These are phyloP conservation scores for Zaprionus africanus DNA, from an alignment of 1,140 invertebrate species.

Conservation along the genomic window DNA sequence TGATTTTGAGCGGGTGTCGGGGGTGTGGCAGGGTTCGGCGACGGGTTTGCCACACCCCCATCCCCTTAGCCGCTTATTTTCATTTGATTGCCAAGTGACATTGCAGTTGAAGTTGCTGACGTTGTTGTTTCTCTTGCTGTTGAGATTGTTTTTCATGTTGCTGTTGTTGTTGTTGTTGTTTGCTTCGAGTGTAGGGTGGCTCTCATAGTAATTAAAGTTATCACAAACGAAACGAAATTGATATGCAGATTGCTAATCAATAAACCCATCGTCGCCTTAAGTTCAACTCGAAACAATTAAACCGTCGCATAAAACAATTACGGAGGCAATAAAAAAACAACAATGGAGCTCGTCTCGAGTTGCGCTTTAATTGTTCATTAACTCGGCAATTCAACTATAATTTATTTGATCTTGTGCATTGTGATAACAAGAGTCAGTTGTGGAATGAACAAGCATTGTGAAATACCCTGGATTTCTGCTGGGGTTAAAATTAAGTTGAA, in stretches of 20 bases:
- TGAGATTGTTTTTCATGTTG: constrained; percentile 17
- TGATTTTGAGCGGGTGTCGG: constrained; percentile 65
- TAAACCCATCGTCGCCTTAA: constrained; percentile 29
- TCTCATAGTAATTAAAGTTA: constrained; percentile 77
- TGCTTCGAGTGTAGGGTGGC: constrained; percentile 38
- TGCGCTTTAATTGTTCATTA: constrained; percentile 1
- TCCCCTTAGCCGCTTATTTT: constrained; percentile 32
- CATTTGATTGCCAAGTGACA: constrained; percentile 78
- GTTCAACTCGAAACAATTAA: constrained; percentile 7
- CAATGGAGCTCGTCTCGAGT: background rate
- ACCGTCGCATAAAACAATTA: background rate
- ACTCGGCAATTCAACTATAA: background rate
- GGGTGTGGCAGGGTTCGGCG: background rate
- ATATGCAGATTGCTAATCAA: constrained; percentile 64
- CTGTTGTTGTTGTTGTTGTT: constrained; percentile 30
- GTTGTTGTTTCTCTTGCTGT: constrained; percentile 8
- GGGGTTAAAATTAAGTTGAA: no score
- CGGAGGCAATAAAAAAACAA: background rate
- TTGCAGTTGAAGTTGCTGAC: constrained; percentile 36
- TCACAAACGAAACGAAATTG: constrained; percentile 61
- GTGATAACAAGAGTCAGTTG: background rate
- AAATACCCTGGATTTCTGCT: background rate
- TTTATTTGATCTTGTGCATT: background rate
- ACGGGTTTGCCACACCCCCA: background rate
- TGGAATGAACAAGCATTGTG: background rate